Percentiles rank a stretch among this genome's conserved stretches.
These are phyloP conservation scores for Himalopsyche kuldschensis DNA, from an alignment of 2,888 invertebrate genomes.

Conservation along the genomic window DNA sequence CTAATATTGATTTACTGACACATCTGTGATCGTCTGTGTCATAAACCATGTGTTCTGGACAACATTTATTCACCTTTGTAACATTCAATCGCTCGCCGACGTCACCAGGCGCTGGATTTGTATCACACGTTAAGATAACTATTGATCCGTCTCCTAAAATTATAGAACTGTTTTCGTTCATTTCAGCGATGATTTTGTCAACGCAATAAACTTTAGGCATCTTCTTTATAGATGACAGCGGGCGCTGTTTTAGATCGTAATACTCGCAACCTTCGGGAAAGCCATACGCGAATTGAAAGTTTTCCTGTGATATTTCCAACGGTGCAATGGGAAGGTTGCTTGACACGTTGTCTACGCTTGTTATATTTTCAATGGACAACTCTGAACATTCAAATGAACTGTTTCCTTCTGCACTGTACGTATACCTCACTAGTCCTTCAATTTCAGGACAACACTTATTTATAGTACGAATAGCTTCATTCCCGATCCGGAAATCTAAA, in stretches of 20 bases:
- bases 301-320: slow-evolving; percentile 19
- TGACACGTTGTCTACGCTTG: slow-evolving; percentile 42
- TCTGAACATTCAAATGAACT: slow-evolving; percentile 47
- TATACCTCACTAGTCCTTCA: slow-evolving; percentile 49
- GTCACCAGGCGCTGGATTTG: not conserved
- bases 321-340: slow-evolving; percentile 12
- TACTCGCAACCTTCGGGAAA: slow-evolving; percentile 47
- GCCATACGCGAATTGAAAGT: slow-evolving; percentile 45
- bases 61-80: slow-evolving; percentile 52
- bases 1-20: not conserved
- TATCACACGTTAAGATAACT: slow-evolving; percentile 26
- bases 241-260: slow-evolving; percentile 41
- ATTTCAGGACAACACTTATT: slow-evolving; percentile 51
- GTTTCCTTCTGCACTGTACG: slow-evolving; percentile 40
- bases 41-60: slow-evolving; percentile 49
- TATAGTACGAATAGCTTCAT: not conserved
- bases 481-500: not conserved
- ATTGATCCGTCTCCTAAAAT: slow-evolving; percentile 13
- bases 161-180: not conserved
- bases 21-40: slow-evolving; percentile 47
- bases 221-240: not conserved
- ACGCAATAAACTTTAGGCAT: slow-evolving; percentile 25
- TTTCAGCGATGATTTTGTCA: slow-evolving; percentile 32
- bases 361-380: slow-evolving; percentile 43
- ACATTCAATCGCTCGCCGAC: not conserved